Percentiles rank a stretch among this genome's conserved stretches.
phyloP scores from a whole-genome alignment of 2,797 vertebrate genomes.

The Bovichtus variegatus region DNA sequence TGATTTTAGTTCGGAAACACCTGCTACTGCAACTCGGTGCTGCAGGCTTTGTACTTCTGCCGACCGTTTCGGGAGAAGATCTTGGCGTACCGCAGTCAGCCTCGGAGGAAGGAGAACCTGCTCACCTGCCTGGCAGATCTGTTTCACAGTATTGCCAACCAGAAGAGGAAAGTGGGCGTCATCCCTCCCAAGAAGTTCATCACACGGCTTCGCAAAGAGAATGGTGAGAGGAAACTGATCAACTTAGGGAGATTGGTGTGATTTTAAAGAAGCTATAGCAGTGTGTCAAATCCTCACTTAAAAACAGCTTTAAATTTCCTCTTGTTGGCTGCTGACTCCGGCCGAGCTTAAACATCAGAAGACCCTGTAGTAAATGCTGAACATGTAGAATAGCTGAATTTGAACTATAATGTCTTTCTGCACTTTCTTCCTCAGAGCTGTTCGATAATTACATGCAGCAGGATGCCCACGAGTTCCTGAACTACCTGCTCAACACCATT shows the following conservation, averaged over 20 bases:
- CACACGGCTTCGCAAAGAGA: constrained; percentile 96
- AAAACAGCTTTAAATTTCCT: neutral
- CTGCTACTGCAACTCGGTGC: constrained; percentile 99
- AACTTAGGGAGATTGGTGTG: neutral
- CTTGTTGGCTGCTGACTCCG: neutral
- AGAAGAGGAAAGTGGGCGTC: constrained; percentile 98
- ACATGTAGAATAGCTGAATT: constrained; percentile 16
- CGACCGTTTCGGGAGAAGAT: constrained; percentile 97
- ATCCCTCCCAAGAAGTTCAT: constrained; percentile 99
- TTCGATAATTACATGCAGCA: constrained; percentile 99
- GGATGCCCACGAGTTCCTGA: constrained; percentile 98
- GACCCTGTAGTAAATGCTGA: neutral
- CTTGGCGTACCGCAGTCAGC: constrained; percentile 96
- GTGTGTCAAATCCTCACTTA: neutral
- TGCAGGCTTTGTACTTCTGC: constrained; percentile 97
- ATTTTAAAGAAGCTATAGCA: neutral
- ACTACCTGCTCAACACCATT: constrained; percentile 98
- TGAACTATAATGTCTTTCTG: constrained; percentile 64
- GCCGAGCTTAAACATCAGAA: neutral
- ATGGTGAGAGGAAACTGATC: constrained; percentile 85
- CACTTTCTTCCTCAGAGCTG: constrained; percentile 85
- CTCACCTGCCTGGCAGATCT: constrained; percentile 96
- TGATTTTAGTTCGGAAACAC: constrained; percentile 94
- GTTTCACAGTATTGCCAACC: constrained; percentile 98
- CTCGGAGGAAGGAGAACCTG: constrained; percentile 97